These are phyloP conservation scores for Rotaria macrura DNA, from an alignment of 2,888 invertebrate genomes.

Conservation along the genomic window DNA sequence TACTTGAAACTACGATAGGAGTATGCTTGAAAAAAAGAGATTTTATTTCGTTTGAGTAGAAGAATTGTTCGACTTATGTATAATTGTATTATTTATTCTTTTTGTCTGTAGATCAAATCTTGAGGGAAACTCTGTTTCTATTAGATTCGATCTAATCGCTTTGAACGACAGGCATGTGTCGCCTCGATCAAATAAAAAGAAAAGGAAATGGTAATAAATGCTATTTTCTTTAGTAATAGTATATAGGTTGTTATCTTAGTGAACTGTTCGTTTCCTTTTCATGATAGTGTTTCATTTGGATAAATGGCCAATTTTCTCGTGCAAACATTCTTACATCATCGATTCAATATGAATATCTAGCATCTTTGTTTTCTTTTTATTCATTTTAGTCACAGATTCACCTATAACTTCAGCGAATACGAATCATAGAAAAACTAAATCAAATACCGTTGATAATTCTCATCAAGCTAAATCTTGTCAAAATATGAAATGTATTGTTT, in stretches of 20 bases:
- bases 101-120: background rate
- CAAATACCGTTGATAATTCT: background rate
- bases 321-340: slow-evolving; percentile 2
- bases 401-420: background rate
- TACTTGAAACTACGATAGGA: background rate
- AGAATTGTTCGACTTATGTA: too few relatives aligned
- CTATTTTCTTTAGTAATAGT: background rate
- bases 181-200: background rate
- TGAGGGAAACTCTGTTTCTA: background rate
- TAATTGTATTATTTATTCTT: too few relatives aligned
- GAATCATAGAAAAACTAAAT: background rate
- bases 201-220: slow-evolving; percentile 3
- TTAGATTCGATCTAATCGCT: background rate
- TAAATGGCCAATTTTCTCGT: background rate
- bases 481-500: slow-evolving; percentile 13
- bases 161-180: background rate
- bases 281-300: background rate
- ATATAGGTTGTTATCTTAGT: slow-evolving; percentile 6
- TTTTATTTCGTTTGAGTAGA: background rate
- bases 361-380: background rate
- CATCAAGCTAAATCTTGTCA: background rate
- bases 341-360: background rate
- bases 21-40: background rate
- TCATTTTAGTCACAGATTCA: slow-evolving; percentile 17
- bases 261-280: background rate